Conservation (phyloP, 1,140 invertebrate genomes). For the Drusus annulatus region DNA sequence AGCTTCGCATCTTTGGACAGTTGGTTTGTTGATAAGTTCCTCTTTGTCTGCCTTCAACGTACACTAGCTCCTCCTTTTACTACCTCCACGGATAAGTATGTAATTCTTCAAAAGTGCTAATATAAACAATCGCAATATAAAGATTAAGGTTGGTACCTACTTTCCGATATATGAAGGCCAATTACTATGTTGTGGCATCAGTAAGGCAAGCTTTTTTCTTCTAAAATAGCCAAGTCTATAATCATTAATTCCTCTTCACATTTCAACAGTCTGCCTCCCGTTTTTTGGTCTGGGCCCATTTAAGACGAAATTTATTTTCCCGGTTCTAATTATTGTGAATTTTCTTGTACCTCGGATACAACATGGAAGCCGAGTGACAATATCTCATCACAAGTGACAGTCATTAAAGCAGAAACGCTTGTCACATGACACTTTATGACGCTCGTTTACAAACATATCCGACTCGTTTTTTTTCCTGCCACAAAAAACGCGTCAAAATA, state of each 20-base stretch:
- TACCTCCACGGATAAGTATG: no score
- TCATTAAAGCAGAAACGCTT: constrained; percentile 57
- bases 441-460: constrained; percentile 59
- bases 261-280: neutral
- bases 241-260: no score
- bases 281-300: constrained; percentile 28
- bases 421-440: constrained; percentile 59
- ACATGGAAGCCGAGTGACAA: constrained; percentile 50
- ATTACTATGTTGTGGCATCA: no score
- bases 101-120: no score
- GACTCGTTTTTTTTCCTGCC: constrained; percentile 48
- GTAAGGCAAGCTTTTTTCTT: neutral
- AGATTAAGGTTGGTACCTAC: no score
- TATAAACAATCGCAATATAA: no score
- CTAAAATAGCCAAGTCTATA: neutral
- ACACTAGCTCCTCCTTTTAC: no score
- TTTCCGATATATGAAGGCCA: no score
- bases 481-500: constrained; percentile 52
- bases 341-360: constrained; percentile 9
- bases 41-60: no score
- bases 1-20: no score
- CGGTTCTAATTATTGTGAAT: constrained; percentile 29
- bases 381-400: constrained; percentile 60
- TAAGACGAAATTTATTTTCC: constrained; percentile 37
- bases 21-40: no score